Evolutionary conservation across 2,888 invertebrate species (phyloP), one percentile per base, ranked within the genome.

Genomic region (Psylliodes chrysocephalus): DNA sequence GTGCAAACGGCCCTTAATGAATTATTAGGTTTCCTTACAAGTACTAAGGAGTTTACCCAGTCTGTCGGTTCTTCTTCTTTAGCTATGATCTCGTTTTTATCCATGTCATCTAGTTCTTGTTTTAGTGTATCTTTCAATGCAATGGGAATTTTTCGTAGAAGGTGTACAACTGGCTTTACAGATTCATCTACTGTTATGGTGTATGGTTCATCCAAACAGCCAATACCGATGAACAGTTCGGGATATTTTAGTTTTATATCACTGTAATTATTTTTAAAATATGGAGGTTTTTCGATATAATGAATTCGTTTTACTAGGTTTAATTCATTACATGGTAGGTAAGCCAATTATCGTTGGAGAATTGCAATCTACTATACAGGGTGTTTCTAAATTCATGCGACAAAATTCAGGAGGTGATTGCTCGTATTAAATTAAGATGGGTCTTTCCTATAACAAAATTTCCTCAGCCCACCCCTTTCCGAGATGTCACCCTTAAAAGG

Each of bases 31-130:
- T 59, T 63, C 40, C 47, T 22, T n/a, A 63, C 52, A 28, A 63
- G 25, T 12, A 63, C 53, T 33, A 63, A 19, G 5, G 53, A 63
- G 28, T 63, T 63, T 47, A 63, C 28, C 61, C 54, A 54, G 46
- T 53, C 60, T 22, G 54, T 61, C 6, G 54, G 53, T 46, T 47
- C 60, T 8, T 59, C 52, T 49, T 53, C 35, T 42, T 59, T 59
- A 44, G 46, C 44, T 47, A 63, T 59, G 52, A 63, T 66, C 28
- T 28, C 10, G 10, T 30, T 30, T 30, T 30, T 5, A 2, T 10
- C 30, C 30, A 30, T 30, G 1, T 30, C 30, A 10, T 30, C 30
- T 8, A 30, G 30, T 30, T 30, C 30, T 30, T 30, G 6, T 10
- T 30, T 30, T 10, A 30, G 1, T 8, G 8, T 3, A 8, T 3